Evolutionary conservation across 1,140 invertebrate genomes (phyloP).

Genomic region (Pseudomyrmex gracilis): DNA sequence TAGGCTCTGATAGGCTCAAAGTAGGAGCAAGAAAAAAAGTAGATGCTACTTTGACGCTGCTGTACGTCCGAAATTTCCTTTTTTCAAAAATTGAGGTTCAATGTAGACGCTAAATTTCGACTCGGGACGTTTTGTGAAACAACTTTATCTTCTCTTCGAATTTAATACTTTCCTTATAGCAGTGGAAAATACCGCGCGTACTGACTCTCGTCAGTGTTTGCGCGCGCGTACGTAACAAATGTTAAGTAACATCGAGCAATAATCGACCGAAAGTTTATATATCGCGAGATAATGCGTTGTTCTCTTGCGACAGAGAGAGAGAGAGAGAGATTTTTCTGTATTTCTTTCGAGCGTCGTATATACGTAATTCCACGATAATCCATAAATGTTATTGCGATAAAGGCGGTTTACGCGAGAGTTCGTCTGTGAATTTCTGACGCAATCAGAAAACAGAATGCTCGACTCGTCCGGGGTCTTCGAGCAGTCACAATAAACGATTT

Average conservation of each 20-base stretch:
- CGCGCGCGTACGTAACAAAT: conserved; percentile 1
- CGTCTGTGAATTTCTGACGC: not conserved
- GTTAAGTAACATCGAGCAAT: not conserved
- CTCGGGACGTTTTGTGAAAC: not conserved
- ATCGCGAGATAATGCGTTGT: too few species aligned
- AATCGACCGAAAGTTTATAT: conserved; percentile 22
- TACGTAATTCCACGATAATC: too few species aligned
- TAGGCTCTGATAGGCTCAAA: too few species aligned
- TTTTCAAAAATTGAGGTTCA: too few species aligned
- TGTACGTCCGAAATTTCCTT: too few species aligned
- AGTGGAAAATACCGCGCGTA: conserved; percentile 42
- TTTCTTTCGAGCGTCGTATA: too few species aligned
- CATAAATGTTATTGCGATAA: not conserved
- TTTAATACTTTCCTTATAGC: not conserved
- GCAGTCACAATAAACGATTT: not conserved
- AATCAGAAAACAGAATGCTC: conserved; percentile 22
- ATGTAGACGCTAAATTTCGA: too few species aligned
- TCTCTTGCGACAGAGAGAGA: too few species aligned
- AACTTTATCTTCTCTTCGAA: conserved; percentile 22
- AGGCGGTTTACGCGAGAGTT: not conserved
- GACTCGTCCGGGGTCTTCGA: not conserved
- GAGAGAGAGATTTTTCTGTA: too few species aligned
- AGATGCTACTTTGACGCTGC: too few species aligned
- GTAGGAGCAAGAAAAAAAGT: too few species aligned
- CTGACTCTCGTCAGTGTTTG: conserved; percentile 11